Base-by-base conservation (phyloP, 1,140 invertebrate genomes). In the Drosophila subpulchrella region DNA sequence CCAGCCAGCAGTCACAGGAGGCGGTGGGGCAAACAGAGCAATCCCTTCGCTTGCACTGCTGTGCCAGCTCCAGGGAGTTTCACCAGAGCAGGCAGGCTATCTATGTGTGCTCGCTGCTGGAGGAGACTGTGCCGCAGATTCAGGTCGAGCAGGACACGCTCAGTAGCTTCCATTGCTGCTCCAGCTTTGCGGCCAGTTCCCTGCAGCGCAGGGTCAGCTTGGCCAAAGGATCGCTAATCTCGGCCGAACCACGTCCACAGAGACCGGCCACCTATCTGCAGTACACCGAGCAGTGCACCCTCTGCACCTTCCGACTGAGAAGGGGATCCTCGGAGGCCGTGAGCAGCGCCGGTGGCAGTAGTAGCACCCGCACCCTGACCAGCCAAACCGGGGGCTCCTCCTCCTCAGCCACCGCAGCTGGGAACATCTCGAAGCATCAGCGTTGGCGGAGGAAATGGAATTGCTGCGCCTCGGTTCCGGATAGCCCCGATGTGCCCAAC, bases 401-500 rank as follows among this genome's bases (percentile, higher is more conserved):
- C 6, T 65, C 70, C 6, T 60, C 71, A 20, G 58, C 75, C 3
- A 76, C 75, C 3, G 60, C 82, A 11, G 80, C 75, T 5, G 78
- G 79, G 7, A 91, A 81, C 6, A 92, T 92, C 34, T 91, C 90
- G 4, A 93, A 93, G 59, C 91, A 92, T 51, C 93, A 93, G 60
- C 81, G 92, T 27, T 93, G 92, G 92, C 83, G 91, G 1, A 80
- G 92, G 55, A 93, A 93, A 92, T 94, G 94, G 94, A 94, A 94
- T 63, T 94, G 94, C 68, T 94, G 94, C 53, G 92, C 93, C 34
- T 92, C 91, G 13, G 93, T 93, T 3, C 94, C 94, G 0, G 94
- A 94, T 58, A 94, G 94, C 91, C 94, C 94, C 0, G 93, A 94
- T 68, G 92, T 93, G 59, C 92, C 93, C 48, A 89, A 92, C 41